Percentiles rank a stretch among this genome's conserved stretches.
Evolutionary conservation across 2,797 vertebrate species (phyloP).

Genomic region (Benthosema pterotum): DNA sequence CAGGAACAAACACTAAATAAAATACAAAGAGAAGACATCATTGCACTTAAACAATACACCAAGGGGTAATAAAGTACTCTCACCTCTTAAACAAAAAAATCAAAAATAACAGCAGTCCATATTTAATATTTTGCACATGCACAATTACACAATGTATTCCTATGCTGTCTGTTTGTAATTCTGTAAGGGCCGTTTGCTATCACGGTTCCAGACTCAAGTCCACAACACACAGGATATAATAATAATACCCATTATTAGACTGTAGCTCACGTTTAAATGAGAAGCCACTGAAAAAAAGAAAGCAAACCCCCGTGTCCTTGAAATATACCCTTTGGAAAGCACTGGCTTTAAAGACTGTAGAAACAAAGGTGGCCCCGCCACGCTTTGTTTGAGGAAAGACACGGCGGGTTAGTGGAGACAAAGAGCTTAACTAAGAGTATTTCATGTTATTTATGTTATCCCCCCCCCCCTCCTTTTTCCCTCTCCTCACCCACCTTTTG

Average conservation of each 20-base stretch:
- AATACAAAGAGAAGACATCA: too few relatives aligned
- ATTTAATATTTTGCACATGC: conserved; percentile 32
- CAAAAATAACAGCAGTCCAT: too few relatives aligned
- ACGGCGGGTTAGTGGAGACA: conserved; percentile 75
- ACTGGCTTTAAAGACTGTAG: conserved; percentile 62
- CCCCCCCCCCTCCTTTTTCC: conserved; percentile 60
- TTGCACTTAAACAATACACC: too few relatives aligned
- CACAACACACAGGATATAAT: conserved; percentile 53
- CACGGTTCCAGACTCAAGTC: conserved; percentile 50
- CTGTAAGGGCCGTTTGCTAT: conserved; percentile 34
- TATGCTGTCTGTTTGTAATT: conserved; percentile 51
- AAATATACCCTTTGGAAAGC: conserved; percentile 73
- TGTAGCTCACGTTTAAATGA: conserved; percentile 64
- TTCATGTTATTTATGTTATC: conserved; percentile 77
- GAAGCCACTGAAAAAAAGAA: conserved; percentile 65
- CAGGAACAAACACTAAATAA: too few relatives aligned
- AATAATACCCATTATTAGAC: conserved; percentile 67
- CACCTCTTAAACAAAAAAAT: too few relatives aligned
- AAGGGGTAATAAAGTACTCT: too few relatives aligned
- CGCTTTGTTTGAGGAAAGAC: conserved; percentile 71
- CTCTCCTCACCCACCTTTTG: conserved; percentile 56
- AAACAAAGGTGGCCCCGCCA: conserved; percentile 71
- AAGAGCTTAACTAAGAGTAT: conserved; percentile 76
- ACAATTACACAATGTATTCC: conserved; percentile 43
- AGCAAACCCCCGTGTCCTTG: conserved; percentile 70